Conservation (phyloP, 2,797 vertebrate species). For the Aphelocoma californica region DNA sequence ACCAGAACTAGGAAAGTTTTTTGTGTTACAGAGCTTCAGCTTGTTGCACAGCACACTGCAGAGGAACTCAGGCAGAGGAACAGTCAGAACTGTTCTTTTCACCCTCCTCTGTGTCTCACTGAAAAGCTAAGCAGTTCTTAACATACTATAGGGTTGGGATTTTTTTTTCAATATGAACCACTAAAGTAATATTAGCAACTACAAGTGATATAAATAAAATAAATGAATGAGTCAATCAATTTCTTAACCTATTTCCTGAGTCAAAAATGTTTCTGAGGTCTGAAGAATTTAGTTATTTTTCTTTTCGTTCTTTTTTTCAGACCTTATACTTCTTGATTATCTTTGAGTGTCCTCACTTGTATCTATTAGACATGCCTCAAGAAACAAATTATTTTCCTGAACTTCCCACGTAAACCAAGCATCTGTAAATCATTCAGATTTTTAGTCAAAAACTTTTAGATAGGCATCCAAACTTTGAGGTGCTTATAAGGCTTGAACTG, state of each 20-base stretch:
- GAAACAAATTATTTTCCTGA: background rate
- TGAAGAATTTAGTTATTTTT: background rate
- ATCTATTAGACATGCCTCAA: background rate
- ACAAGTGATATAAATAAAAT: background rate
- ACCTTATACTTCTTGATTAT: background rate
- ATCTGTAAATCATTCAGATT: background rate
- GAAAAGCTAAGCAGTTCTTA: background rate
- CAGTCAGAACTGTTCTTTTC: background rate
- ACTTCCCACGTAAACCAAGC: background rate
- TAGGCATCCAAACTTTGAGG: background rate
- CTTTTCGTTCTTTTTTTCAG: background rate
- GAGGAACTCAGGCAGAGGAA: background rate
- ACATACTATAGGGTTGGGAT: accelerated
- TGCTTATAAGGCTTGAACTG: background rate
- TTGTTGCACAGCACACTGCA: background rate
- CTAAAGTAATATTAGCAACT: background rate
- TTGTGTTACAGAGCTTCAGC: background rate
- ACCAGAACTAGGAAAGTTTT: background rate
- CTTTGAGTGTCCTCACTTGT: background rate
- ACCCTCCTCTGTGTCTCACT: background rate
- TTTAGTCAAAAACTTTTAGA: background rate
- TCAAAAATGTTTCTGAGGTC: background rate
- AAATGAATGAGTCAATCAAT: background rate
- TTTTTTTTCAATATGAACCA: background rate
- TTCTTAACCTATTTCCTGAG: background rate